phyloP scores from a whole-genome alignment of 2,797 vertebrate genomes.

The Sebastiscus tertius region DNA sequence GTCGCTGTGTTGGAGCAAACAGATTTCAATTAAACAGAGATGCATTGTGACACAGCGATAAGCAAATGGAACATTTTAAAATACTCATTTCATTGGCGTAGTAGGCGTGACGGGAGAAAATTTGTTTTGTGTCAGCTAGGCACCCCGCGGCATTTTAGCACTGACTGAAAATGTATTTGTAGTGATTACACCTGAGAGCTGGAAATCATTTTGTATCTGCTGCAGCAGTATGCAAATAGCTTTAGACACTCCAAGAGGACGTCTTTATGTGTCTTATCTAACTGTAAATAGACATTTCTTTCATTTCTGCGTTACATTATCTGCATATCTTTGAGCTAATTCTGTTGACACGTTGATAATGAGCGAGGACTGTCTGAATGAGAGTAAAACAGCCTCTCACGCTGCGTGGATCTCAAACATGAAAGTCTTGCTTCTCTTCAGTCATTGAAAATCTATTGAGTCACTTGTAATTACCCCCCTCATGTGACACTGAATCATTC shows the following conservation, averaged over 20 bases:
- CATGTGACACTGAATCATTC: conserved; percentile 9
- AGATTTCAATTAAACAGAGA: conserved; percentile 33
- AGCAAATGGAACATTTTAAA: conserved; percentile 42
- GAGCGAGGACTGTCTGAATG: not conserved
- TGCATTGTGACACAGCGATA: conserved; percentile 19
- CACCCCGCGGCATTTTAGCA: conserved; percentile 43
- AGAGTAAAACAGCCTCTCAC: conserved; percentile 11
- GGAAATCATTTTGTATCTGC: conserved; percentile 39
- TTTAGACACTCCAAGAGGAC: not conserved
- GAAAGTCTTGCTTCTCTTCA: conserved; percentile 18
- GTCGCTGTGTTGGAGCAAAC: not conserved
- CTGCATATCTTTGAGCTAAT: not conserved
- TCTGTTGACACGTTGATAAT: not conserved
- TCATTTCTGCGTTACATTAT: not conserved
- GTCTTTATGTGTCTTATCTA: not conserved
- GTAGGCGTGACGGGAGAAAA: conserved; percentile 30
- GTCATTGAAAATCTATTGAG: conserved; percentile 35
- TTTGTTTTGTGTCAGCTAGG: conserved; percentile 49
- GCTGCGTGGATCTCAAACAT: conserved; percentile 1
- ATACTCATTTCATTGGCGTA: conserved; percentile 51
- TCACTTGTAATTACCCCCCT: conserved; percentile 22
- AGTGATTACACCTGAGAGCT: conserved; percentile 48
- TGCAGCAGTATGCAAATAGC: conserved; percentile 8
- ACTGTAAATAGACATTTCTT: not conserved
- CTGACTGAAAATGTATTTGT: conserved; percentile 51